Evolutionary conservation across 2,888 invertebrate genomes (phyloP), one percentile per base, ranked within the genome.

Genomic region (Diplolepis rosae): DNA sequence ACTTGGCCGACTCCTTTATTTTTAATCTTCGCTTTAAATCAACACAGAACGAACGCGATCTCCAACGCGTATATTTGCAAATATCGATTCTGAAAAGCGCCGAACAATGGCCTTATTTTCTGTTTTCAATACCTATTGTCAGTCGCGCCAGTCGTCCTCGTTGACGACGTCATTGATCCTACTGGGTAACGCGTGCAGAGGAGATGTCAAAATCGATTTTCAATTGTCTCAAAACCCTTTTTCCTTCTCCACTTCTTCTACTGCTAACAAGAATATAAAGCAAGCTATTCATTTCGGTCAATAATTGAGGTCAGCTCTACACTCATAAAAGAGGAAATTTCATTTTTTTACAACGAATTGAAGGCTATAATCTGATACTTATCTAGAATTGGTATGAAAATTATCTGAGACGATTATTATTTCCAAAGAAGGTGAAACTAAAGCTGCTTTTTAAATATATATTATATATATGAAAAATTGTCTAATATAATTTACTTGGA

Each of bases 61-160:
- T 56, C 56, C 73, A 76, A 70, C 75, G 76, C 73, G 79, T 32
- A 81, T 87, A 87, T 87, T 88, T 87, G 85, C 85, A 86, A 88
- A 88, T 87, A 88, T 88, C 86, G 87, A 88, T 87, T 88, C 85
- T 88, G 87, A 87, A 88, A 88, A 88, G 86, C 85, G 79, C 80
- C 83, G 85, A 85, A 88, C 88, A 88, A 88, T 88, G 83, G 84
- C 84, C 85, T 87, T 87, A 85, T 88, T 88, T 88, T 87, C 87
- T 84, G 85, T 85, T 87, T 86, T 87, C 84, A 87, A 88, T 87
- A 82, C 77, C 85, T 81, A 86, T 86, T 86, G 85, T 85, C 78
- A 76, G 77, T 79, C 75, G 76, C 76, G 72, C 74, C 74, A 76
- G 74, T 76, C 79, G 70, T 76, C 76, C 75, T 73, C 77, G 74